Evolutionary conservation across 2,888 invertebrate species (phyloP).

Genomic region (Julus scandinavius): DNA sequence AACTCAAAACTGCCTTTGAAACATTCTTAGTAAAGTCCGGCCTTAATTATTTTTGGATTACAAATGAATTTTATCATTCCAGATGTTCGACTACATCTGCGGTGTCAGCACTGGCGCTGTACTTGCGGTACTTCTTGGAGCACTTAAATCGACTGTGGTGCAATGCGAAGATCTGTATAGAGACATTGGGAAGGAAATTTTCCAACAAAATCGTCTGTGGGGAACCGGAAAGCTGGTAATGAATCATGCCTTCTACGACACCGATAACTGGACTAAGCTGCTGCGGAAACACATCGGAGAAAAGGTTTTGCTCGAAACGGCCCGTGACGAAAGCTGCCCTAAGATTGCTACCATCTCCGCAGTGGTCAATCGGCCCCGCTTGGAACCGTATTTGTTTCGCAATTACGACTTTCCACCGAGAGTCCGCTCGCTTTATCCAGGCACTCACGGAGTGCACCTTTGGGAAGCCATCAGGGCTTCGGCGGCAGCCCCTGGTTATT

Average conservation of each 20-base stretch:
- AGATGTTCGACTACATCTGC: slow-evolving; percentile 82
- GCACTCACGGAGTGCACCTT: slow-evolving; percentile 75
- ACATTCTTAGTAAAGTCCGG: no score
- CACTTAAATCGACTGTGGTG: slow-evolving; percentile 71
- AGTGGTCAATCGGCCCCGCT: slow-evolving; percentile 78
- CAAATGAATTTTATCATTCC: neutral
- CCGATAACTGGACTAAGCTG: slow-evolving; percentile 82
- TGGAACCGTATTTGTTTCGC: slow-evolving; percentile 84
- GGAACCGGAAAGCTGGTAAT: slow-evolving; percentile 83
- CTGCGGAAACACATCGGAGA: slow-evolving; percentile 64
- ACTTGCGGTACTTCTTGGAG: slow-evolving; percentile 77
- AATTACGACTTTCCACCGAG: slow-evolving; percentile 82
- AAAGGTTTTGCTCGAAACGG: slow-evolving; percentile 70
- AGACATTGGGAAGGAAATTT: slow-evolving; percentile 73
- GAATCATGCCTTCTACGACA: slow-evolving; percentile 90
- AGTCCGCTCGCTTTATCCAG: slow-evolving; percentile 77
- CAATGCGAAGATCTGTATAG: slow-evolving; percentile 74
- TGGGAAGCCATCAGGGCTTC: slow-evolving; percentile 91
- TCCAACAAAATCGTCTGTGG: slow-evolving; percentile 73
- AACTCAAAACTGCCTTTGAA: neutral
- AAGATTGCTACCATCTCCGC: slow-evolving; percentile 83
- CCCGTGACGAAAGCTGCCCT: slow-evolving; percentile 70
- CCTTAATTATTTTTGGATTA: no score
- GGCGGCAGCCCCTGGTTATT: slow-evolving; percentile 92
- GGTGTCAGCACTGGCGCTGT: slow-evolving; percentile 88